These are phyloP conservation scores for Callipepla squamata DNA, from an alignment of 2,113 vertebrate genomes.

Conservation along the genomic window DNA sequence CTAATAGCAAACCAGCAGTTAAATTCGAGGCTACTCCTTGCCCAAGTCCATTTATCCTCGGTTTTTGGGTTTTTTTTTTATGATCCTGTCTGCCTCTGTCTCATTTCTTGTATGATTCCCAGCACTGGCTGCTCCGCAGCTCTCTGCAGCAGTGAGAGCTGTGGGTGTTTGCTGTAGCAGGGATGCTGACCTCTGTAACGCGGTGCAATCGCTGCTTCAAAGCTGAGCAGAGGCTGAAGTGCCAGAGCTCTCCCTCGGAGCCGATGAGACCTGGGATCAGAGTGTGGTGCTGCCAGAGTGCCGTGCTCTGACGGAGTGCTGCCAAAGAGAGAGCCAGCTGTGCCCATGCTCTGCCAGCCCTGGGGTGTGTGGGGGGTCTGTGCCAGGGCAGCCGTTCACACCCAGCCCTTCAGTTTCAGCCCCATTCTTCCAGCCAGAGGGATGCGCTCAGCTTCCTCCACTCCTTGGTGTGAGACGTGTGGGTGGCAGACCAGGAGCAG, in stretches of 20 bases:
- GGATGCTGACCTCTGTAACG: not conserved
- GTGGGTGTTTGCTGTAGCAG: not conserved
- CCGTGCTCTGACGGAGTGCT: not conserved
- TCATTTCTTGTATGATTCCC: not conserved
- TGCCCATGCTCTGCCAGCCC: rapidly evolving
- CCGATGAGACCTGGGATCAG: rapidly evolving
- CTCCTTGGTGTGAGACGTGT: not conserved
- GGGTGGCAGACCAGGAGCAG: not conserved
- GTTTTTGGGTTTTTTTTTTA: not conserved
- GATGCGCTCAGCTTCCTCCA: not conserved
- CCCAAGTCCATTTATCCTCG: not conserved
- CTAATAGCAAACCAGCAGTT: not conserved
- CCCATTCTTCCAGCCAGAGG: not conserved
- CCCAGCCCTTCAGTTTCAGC: not conserved
- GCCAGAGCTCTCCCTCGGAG: not conserved
- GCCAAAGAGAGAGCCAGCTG: not conserved
- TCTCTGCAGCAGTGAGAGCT: not conserved
- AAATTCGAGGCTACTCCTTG: not conserved
- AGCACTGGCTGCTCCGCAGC: not conserved
- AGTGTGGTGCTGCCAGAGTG: rapidly evolving
- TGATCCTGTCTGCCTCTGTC: not conserved
- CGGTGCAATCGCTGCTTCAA: not conserved
- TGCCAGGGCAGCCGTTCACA: not conserved
- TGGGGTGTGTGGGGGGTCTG: not conserved
- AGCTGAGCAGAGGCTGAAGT: not conserved